Evolutionary conservation across 2,113 vertebrate species (phyloP), one percentile per base, ranked within the genome.

Genomic region (Rhodinocichla rosea): DNA sequence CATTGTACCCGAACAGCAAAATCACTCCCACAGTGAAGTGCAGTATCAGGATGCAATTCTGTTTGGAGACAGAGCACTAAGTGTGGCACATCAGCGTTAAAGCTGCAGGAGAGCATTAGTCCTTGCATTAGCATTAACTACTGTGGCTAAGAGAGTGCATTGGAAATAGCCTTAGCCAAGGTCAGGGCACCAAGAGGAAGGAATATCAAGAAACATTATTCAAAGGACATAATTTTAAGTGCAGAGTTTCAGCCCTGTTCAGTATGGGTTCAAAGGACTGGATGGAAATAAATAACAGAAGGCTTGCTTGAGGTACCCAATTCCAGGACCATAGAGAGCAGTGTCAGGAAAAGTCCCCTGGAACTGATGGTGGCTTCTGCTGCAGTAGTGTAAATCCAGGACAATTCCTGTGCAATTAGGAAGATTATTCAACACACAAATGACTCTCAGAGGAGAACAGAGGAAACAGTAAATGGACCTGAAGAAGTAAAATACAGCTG

Each of bases 41-140:
- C 73, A 81, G 26, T 40, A 83, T 55, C 5, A 21, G 83, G 74
- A 89, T 3, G 14, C 50, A 81, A 89, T 90, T 96, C 62, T 89
- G 79, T 89, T 64, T 90, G 93, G 88, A 92, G 88, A 77, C 73
- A 62, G 60, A 95, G 68, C 52, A 22, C 64, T 49, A 32, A 86
- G 64, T n/a, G 71, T 75, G 79, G 75, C 68, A 19, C 32, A 69
- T 65, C 39, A 68, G 11, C 0, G 0, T 28, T 49, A 59, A 77
- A 90, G 60, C 94, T 92, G 83, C 83, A 83, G 76, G 33, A 88
- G 79, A 75, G 83, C 68, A 90, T 95, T 42, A 92, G 68, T 74
- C 83, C 87, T 86, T 95, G 90, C 71, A 83, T 94, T 91, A 96
- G 87, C 89, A 59, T 80, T 81, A 96, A 89, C 88, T 68, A 60